These are phyloP conservation scores for Willisornis vidua DNA, from an alignment of 2,113 vertebrate species.

Conservation along the genomic window DNA sequence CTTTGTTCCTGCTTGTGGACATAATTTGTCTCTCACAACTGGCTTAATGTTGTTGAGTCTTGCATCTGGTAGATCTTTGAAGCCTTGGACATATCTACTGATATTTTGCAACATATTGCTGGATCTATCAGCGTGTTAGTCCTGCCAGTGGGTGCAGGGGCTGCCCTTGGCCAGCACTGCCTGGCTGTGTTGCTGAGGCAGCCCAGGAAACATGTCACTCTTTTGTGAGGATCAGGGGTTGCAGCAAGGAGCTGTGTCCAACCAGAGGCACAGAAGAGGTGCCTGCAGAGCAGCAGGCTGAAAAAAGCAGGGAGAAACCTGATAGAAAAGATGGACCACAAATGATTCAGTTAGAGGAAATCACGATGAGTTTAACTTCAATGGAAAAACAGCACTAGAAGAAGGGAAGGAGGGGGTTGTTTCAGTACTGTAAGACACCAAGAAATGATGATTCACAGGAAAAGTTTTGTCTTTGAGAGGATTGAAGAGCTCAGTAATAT, in stretches of 20 bases:
- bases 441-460: constrained; percentile 9
- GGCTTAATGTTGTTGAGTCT: background rate
- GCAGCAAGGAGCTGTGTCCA: background rate
- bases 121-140: background rate
- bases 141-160: rapidly evolving
- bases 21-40: background rate
- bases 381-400: background rate
- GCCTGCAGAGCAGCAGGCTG: background rate
- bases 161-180: background rate
- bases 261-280: background rate
- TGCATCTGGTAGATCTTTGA: background rate
- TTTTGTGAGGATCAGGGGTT: background rate
- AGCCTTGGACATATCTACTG: background rate
- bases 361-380: background rate
- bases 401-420: background rate
- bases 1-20: background rate
- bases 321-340: background rate
- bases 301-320: background rate
- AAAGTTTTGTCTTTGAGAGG: background rate
- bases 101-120: background rate
- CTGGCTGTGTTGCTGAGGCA: background rate
- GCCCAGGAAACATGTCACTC: background rate
- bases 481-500: background rate
- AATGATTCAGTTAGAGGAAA: background rate
- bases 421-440: background rate